Base-by-base conservation (phyloP, 2,113 vertebrate genomes). In the Burhinus bistriatus region DNA sequence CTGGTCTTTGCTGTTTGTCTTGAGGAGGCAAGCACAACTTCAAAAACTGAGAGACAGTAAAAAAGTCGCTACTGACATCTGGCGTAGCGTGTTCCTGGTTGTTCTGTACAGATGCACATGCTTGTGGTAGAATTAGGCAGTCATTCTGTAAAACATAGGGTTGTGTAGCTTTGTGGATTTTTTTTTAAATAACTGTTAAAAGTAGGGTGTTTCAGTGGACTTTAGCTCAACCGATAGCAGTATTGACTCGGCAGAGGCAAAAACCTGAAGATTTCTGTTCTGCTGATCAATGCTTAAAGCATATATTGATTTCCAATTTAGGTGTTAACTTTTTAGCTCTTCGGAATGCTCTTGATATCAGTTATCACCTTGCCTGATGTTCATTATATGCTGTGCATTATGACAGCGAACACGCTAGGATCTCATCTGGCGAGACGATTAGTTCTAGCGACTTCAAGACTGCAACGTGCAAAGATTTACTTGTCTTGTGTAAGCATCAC, bases 231-330 rank as follows among this genome's bases (percentile, higher is more conserved):
- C 76, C 38, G 49, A 4, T 32, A 51, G 29, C 16, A n/a, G 13
- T 45, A 40, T 93, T 73, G 84, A 23, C 71, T 93, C 4, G 4
- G 47, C 42, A 66, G 78, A 93, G 45, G 61, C 83, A 82, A 88
- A 83, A 93, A 3, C n/a, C 38, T 6, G 32, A 47, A 95, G 83
- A 70, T 90, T 88, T 80, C 70, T 87, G 32, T 72, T 81, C 68
- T n/a, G 73, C 59, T 95, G 83, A 91, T 96, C 91, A 45, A 92
- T 97, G 71, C 85, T 84, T 95, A 54, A 65, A 87, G 75, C 54
- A 27, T 61, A 10, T 32, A 96, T 96, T 76, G 95, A 97, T 97
- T 97, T 93, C 94, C 96, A 85, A 79, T 95, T 89, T 94, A 95
- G 70, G 66, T 95, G 91, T 96, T 97, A 95, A 94, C 58, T 93